Evolutionary conservation across 2,113 vertebrate species (phyloP), one percentile per base, ranked within the genome.

Genomic region (Catharus fuscescens): DNA sequence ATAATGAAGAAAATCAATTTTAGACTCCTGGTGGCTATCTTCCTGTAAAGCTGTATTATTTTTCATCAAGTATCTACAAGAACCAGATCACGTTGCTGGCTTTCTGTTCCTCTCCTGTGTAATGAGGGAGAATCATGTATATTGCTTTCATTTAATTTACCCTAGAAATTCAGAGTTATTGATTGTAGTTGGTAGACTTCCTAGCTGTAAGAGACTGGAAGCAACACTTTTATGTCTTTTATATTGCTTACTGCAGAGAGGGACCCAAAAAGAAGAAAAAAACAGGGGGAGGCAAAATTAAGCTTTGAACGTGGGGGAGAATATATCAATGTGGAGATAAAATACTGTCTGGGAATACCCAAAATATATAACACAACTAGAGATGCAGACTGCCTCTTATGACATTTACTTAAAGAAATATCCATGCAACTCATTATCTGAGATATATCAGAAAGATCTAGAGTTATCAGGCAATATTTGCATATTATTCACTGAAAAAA

Each of bases 91-190:
- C 61, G 29, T 87, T 95, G 84, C 79, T 26, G 89, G 66, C 60
- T 95, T 90, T 91, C 92, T 40, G 8, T 88, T 96, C 93, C 83
- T 89, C 87, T 90, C 67, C 73, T 47, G 66, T 47, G 90, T 95
- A 96, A 97, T 87, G 73, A 94, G 64, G 45, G 80, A 89, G 77
- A 94, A 65, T 74, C 73, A 78, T 44, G 53, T 71, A 94, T 91
- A 95, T 84, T 64, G 71, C 90, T 94, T 94, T 96, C 84, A 56
- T 95, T 96, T 97, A 92, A 95, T 96, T 92, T 94, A 86, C 60
- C 32, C 69, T 69, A 65, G 88, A 93, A 96, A 96, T 94, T 92
- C 80, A 69, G 86, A 82, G 87, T 91, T 97, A 97, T 96, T 78
- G 84, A 96, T 65, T 89, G 42, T 24, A 89, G 48, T 80, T 89